Base-by-base conservation (phyloP, 2,797 vertebrate species). In the Sebastes glaucus region DNA sequence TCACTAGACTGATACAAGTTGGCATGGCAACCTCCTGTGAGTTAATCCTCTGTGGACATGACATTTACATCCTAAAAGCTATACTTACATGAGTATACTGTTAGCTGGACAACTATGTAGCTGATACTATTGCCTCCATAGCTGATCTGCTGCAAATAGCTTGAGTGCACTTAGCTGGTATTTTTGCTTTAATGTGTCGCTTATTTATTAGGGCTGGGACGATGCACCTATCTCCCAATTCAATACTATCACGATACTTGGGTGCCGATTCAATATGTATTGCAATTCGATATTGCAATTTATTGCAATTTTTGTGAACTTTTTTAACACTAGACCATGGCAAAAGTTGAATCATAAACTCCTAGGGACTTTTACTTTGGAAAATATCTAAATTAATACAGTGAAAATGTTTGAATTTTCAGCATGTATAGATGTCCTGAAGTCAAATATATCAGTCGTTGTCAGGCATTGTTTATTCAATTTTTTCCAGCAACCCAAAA, bases 1-100 rank as follows among this genome's bases (percentile, higher is more conserved):
- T 75, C 32, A 57, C 56, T n/a, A 30, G 49, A 69, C 78, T 79
- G 69, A 78, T 76, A 30, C 67, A 42, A 70, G 86, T 91, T 73
- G 80, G 85, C 80, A 87, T 88, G 79, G 80, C 69, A 88, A 89
- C 83, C 53, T 69, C 55, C 64, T 80, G 59, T 71, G 46, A 32
- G 27, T 64, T 33, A 59, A 38, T 60, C 16, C 57, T 60, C 25
- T 65, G 52, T 30, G 22, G 25, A 63, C 27, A 61, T 8, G 42
- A 63, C 27, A 61, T 78, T 74, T 59, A 32, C n/a, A 38, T 74
- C 49, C 4, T 67, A 33, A 75, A 30, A 70, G 52, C 14, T 55
- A 42, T 42, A 16, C 38, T 1, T 70, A 18, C 49, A 10, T 11
- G 4, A 49, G 11, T 55, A 14, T 9, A 23, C 6, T 38, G 11